A percentile compares a stretch with the other conserved stretches of the same genome.
phyloP scores from a whole-genome alignment of 37 sponge, comb jelly and placozoan genomes.

The Hormiphora californensis region DNA sequence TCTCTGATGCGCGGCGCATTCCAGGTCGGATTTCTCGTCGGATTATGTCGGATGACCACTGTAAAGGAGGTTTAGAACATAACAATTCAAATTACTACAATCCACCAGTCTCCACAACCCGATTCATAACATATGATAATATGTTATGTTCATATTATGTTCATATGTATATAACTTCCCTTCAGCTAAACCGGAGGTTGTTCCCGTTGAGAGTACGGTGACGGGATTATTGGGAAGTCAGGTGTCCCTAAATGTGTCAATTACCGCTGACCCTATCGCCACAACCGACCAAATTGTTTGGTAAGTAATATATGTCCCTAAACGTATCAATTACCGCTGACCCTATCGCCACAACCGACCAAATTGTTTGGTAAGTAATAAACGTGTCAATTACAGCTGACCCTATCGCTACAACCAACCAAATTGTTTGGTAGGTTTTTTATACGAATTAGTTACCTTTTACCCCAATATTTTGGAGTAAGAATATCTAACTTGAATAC shows the following conservation, averaged over 20 bases:
- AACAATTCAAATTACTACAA: too few species aligned
- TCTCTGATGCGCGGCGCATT: too few species aligned
- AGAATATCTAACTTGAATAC: too few species aligned
- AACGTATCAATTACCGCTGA: background rate
- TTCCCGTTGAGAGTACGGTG: background rate
- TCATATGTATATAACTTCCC: too few species aligned
- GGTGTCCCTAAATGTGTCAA: background rate
- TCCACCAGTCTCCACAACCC: too few species aligned
- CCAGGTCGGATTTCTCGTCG: too few species aligned
- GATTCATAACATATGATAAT: too few species aligned
- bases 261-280: background rate
- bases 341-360: background rate
- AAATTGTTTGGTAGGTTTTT: background rate
- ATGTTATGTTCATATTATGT: too few species aligned
- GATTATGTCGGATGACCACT: too few species aligned
- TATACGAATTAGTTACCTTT: background rate
- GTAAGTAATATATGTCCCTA: background rate
- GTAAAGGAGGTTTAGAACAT: too few species aligned
- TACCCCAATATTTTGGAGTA: too few species aligned
- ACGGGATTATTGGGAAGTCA: background rate
- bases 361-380: slow-evolving; percentile 1
- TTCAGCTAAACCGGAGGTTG: background rate
- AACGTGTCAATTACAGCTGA: background rate
- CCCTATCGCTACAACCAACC: background rate
- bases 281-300: background rate